phyloP scores from a whole-genome alignment of 2,797 vertebrate species.

The Dendrocincla fuliginosa region DNA sequence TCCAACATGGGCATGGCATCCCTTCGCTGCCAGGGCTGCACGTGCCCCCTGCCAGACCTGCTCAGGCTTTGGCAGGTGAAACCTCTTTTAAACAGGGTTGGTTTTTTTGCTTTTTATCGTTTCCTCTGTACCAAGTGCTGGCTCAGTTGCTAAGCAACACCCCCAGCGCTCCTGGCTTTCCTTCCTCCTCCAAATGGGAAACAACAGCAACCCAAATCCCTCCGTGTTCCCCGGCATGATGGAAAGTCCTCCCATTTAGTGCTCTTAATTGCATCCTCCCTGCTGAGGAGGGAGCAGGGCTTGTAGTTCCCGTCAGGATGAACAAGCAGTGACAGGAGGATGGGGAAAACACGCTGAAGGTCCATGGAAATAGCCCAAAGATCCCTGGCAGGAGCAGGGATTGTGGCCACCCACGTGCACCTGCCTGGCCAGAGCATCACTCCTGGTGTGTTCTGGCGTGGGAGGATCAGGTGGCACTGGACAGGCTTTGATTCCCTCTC shows the following conservation, averaged over 20 bases:
- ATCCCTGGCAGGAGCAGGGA: background rate
- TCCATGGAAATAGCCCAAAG: background rate
- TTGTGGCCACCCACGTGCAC: background rate
- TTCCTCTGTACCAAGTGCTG: background rate
- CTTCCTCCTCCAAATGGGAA: constrained; percentile 42
- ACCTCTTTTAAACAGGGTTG: background rate
- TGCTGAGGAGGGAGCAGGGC: background rate
- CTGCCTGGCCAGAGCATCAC: background rate
- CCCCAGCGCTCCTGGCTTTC: constrained; percentile 21
- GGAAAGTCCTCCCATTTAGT: background rate
- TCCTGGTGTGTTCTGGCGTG: fast-evolving
- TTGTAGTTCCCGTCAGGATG: background rate
- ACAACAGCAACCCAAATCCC: background rate
- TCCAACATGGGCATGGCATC: background rate
- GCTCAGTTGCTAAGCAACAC: constrained; percentile 65
- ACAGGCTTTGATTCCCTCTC: background rate
- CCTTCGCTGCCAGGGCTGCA: background rate
- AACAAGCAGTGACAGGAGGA: background rate
- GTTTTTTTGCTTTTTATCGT: background rate
- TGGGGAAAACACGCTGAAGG: background rate
- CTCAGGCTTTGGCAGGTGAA: background rate
- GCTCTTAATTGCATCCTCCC: background rate
- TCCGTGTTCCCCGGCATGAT: background rate
- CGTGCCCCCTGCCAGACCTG: background rate
- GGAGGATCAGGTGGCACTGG: background rate